Conservation (phyloP, 1,140 invertebrate species). For the Drosophila guanche region DNA sequence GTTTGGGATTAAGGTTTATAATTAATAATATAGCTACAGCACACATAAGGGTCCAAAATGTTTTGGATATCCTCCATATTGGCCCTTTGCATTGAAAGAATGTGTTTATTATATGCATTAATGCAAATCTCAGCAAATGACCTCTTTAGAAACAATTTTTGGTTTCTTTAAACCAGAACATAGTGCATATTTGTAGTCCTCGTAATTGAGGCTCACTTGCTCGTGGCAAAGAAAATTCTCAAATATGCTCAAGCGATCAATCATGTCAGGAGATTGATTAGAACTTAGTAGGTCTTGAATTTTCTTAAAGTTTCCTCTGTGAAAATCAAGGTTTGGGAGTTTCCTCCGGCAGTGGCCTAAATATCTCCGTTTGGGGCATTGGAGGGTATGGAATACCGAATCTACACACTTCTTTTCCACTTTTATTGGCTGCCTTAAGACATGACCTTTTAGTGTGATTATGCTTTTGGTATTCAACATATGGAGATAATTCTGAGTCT, state of each 20-base stretch:
- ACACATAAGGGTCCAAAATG: not conserved
- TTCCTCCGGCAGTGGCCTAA: too few species aligned
- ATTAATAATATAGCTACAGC: not conserved
- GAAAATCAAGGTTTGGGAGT: too few species aligned
- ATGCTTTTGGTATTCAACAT: too few species aligned
- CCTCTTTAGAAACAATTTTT: not conserved
- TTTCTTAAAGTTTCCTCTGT: too few species aligned
- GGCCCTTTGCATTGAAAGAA: conserved; percentile 1
- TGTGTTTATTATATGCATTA: not conserved
- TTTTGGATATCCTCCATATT: not conserved
- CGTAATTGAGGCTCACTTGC: not conserved
- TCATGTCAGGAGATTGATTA: too few species aligned
- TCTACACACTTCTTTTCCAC: too few species aligned
- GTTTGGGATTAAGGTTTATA: not conserved
- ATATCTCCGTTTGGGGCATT: too few species aligned
- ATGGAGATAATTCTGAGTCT: too few species aligned
- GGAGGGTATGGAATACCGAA: too few species aligned
- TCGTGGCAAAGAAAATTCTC: not conserved
- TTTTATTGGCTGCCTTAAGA: too few species aligned
- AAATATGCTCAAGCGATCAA: not conserved
- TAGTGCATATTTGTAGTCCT: not conserved
- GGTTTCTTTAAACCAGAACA: not conserved
- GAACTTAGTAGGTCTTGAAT: too few species aligned
- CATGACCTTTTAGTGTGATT: too few species aligned
- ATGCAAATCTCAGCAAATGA: not conserved